Base-by-base conservation (phyloP, 2,888 invertebrate species). In the Phaedon cochleariae region DNA sequence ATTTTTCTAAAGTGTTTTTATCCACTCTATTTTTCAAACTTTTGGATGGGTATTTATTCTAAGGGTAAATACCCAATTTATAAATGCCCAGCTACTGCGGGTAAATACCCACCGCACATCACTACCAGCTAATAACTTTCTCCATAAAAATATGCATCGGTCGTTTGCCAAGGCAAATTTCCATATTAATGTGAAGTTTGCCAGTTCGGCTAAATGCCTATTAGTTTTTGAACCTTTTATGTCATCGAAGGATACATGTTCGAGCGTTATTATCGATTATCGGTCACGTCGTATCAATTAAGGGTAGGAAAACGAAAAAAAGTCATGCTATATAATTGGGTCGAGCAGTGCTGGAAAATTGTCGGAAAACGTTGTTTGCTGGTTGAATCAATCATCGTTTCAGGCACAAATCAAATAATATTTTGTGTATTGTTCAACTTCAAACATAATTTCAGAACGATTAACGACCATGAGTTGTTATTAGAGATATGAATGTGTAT, bases 231-330 rank as follows among this genome's bases (percentile, higher is more conserved):
- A n/a, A n/a, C 17, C 22, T 34, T 55, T 21, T 41, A 22, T 57
- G 57, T 45, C 37, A 21, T 20, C 26, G 29, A 37, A 57, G 12
- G 21, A 15, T 45, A 17, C 45, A 37, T 57, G 41, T 57, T 21
- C 26, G 18, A 45, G 45, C 45, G 21, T 21, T 57, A 22, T 45
- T 57, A 57, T 57, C 57, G 57, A 18, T 37, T 57, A 57, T 21
- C 17, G 37, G 12, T 41, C 22, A 57, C 45, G 55, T 17, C 22
- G 45, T 22, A 45, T 15, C 29, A 26, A 41, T 41, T 55, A 37
- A 15, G 18, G 45, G n/a, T n/a, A n/a, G n/a, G 6, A 22, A 20
- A 26, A 45, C 12, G 12, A 17, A 18, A 18, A 45, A 29, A 17
- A 9, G 12, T 9, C 41, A 18, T 45, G 17, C 45, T 45, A 15